These are phyloP conservation scores for Drosophila pandora DNA, from an alignment of 1,140 invertebrate species.

Conservation along the genomic window DNA sequence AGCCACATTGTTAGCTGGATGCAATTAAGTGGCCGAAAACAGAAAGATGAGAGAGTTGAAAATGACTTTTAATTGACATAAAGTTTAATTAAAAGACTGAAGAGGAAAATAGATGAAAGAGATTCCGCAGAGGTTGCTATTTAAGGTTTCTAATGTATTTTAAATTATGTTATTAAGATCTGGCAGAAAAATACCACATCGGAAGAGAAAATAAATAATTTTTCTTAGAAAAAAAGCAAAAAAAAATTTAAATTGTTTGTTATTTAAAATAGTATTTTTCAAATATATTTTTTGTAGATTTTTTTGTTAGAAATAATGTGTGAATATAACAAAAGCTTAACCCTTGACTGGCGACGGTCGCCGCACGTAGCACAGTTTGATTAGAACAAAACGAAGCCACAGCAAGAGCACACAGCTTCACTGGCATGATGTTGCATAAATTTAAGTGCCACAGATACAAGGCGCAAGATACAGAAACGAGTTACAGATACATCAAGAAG, in stretches of 20 bases:
- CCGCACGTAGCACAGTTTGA: constrained; percentile 71
- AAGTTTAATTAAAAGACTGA: constrained; percentile 57
- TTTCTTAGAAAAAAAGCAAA: too few relatives aligned
- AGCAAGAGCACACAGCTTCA: constrained; percentile 22
- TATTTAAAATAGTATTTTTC: not conserved
- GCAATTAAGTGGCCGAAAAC: constrained; percentile 43
- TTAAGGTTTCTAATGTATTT: constrained; percentile 43
- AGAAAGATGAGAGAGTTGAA: constrained; percentile 46
- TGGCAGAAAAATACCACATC: not conserved
- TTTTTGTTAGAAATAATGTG: not conserved
- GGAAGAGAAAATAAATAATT: too few relatives aligned
- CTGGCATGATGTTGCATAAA: constrained; percentile 79
- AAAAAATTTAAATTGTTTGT: not conserved
- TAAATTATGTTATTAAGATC: constrained; percentile 43
- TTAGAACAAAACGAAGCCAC: constrained; percentile 70
- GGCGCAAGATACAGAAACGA: constrained; percentile 75
- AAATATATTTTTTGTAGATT: not conserved
- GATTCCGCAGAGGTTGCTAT: constrained; percentile 25
- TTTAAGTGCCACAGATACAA: constrained; percentile 78
- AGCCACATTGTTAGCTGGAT: constrained; percentile 51
- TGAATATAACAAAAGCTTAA: constrained; percentile 44
- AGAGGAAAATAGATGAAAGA: constrained; percentile 27
- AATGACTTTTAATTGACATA: constrained; percentile 70
- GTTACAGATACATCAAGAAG: constrained; percentile 72
- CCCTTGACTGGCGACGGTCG: constrained; percentile 46